A percentile compares a stretch with the other conserved stretches of the same genome.
Evolutionary conservation across 2,888 invertebrate species (phyloP).

Genomic region (Azorinus chamasolen): DNA sequence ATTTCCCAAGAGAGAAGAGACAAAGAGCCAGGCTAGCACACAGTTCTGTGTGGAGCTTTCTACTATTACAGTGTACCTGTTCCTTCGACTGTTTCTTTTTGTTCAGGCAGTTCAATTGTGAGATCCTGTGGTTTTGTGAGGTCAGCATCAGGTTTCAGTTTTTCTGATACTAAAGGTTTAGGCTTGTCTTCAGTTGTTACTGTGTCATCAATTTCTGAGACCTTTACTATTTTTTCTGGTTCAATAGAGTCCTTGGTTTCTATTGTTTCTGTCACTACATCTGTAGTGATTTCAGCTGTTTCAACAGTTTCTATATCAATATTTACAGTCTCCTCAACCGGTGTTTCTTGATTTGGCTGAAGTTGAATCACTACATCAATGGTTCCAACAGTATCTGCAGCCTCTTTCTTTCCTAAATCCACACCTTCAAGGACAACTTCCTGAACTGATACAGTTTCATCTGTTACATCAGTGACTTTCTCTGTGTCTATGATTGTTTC

Average conservation of each 20-base stretch:
- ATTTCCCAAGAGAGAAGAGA: background rate
- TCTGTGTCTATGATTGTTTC: no score
- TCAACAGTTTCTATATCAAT: no score
- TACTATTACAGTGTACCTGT: background rate
- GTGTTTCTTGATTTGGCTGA: background rate
- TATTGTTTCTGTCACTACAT: no score
- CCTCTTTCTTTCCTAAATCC: no score
- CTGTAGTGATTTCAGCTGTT: no score
- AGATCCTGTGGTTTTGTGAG: slow-evolving; percentile 13
- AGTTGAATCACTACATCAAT: slow-evolving; percentile 6
- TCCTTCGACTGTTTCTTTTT: background rate
- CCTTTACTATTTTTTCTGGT: no score
- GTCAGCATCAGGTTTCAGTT: background rate
- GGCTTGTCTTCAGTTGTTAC: background rate
- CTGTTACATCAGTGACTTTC: no score
- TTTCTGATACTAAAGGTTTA: background rate
- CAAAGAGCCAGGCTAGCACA: slow-evolving; percentile 14
- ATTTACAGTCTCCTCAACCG: slow-evolving; percentile 12
- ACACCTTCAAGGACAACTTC: no score
- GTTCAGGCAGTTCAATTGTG: slow-evolving; percentile 2
- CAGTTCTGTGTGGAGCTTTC: slow-evolving; percentile 1
- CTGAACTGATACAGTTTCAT: background rate
- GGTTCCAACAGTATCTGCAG: no score
- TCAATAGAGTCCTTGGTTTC: no score
- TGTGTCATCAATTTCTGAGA: no score